Evolutionary conservation across 2,888 invertebrate species (phyloP).

Genomic region (Carterocephalus palaemon): DNA sequence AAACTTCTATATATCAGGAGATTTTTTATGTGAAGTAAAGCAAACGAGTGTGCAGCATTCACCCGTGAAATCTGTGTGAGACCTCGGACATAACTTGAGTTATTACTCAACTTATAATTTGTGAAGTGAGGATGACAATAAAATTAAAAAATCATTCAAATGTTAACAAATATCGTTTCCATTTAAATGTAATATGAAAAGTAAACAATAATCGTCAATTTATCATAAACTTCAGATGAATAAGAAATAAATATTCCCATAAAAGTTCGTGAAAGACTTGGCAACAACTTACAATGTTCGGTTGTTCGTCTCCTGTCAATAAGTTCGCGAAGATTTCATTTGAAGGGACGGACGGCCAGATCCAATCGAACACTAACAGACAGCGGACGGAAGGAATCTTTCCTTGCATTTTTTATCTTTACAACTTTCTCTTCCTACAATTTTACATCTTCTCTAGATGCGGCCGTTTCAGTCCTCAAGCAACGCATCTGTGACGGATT

Average conservation of each 20-base stretch:
- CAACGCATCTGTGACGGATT: too few relatives aligned
- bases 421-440: background rate
- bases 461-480: background rate
- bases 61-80: too few relatives aligned
- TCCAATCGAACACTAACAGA: conserved; percentile 29
- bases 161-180: background rate
- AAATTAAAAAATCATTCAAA: background rate
- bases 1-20: too few relatives aligned
- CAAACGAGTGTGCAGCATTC: too few relatives aligned
- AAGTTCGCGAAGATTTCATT: conserved; percentile 30
- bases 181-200: background rate
- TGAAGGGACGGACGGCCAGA: conserved; percentile 25
- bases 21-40: too few relatives aligned
- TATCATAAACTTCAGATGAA: background rate
- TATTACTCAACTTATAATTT: too few relatives aligned
- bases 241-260: background rate
- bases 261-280: background rate
- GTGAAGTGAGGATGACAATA: too few relatives aligned
- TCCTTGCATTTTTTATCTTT: conserved; percentile 4
- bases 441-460: background rate
- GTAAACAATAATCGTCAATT: background rate
- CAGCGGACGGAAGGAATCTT: conserved; percentile 8
- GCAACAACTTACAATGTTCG: background rate
- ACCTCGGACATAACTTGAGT: too few relatives aligned
- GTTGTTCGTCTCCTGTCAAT: conserved; percentile 18